phyloP scores from a whole-genome alignment of 2,797 vertebrate genomes.

The Argyrosomus regius region DNA sequence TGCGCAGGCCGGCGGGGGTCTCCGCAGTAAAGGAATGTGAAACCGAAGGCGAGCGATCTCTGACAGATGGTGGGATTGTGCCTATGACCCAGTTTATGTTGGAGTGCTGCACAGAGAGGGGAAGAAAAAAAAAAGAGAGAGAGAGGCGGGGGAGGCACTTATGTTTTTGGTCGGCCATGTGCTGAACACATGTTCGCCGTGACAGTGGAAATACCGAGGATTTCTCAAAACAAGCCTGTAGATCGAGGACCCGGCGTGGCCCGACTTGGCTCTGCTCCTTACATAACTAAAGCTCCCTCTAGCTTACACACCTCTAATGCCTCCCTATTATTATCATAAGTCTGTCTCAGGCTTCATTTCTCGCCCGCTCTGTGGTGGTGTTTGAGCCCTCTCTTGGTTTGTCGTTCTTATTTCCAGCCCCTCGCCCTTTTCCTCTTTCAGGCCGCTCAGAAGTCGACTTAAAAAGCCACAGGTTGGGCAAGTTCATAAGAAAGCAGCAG shows the following conservation, averaged over 20 bases:
- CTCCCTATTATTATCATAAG: constrained; percentile 58
- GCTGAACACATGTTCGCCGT: constrained; percentile 80
- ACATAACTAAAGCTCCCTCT: constrained; percentile 76
- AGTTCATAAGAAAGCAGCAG: constrained; percentile 58
- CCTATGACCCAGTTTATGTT: constrained; percentile 82
- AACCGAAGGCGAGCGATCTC: constrained; percentile 75
- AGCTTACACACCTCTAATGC: constrained; percentile 57
- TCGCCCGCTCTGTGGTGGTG: constrained; percentile 11
- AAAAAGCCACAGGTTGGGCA: constrained; percentile 45
- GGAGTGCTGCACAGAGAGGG: constrained; percentile 47
- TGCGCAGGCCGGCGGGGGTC: constrained; percentile 57
- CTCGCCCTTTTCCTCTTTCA: constrained; percentile 34
- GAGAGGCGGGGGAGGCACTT: constrained; percentile 50
- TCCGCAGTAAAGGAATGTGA: constrained; percentile 79
- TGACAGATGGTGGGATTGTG: constrained; percentile 82
- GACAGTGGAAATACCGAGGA: constrained; percentile 78
- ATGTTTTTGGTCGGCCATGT: constrained; percentile 78
- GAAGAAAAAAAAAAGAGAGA: background rate
- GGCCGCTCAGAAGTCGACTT: constrained; percentile 46
- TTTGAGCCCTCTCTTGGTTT: constrained; percentile 7
- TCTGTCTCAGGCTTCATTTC: constrained; percentile 40
- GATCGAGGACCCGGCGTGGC: constrained; percentile 60
- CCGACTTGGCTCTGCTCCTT: constrained; percentile 65
- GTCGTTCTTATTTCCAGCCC: constrained; percentile 28
- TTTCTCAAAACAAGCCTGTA: constrained; percentile 79